These are phyloP conservation scores for Scalopus aquaticus DNA, from an alignment of 2,113 vertebrate genomes.

Conservation along the genomic window DNA sequence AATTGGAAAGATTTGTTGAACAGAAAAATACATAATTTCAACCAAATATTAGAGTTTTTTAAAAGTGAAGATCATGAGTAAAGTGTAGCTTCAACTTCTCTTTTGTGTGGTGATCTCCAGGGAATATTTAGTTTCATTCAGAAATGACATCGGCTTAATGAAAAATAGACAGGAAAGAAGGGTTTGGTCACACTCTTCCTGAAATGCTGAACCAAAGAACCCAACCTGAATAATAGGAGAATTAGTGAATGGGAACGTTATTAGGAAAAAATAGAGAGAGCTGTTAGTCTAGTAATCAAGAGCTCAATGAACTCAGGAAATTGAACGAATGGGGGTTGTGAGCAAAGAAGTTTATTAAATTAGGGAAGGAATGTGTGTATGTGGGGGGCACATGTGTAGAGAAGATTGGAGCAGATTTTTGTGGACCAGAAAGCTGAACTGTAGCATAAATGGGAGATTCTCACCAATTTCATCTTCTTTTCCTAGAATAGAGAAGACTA, in stretches of 20 bases:
- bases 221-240: background rate
- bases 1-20: background rate
- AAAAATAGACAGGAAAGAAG: background rate
- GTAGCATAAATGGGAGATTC: background rate
- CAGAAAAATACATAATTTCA: background rate
- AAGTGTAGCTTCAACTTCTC: background rate
- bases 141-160: background rate
- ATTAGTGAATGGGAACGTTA: background rate
- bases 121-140: background rate
- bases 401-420: background rate
- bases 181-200: background rate
- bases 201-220: background rate
- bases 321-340: background rate
- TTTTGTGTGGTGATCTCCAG: background rate
- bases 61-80: background rate
- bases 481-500: background rate
- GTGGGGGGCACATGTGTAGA: background rate
- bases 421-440: background rate
- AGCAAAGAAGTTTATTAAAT: background rate
- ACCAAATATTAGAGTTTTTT: background rate
- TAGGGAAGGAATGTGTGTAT: too few species aligned
- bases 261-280: background rate
- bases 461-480: background rate
- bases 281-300: background rate
- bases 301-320: background rate